A percentile compares a stretch with the other conserved stretches of the same genome.
Evolutionary conservation across 1,140 invertebrate genomes (phyloP).

Genomic region (Nylanderia fulva): DNA sequence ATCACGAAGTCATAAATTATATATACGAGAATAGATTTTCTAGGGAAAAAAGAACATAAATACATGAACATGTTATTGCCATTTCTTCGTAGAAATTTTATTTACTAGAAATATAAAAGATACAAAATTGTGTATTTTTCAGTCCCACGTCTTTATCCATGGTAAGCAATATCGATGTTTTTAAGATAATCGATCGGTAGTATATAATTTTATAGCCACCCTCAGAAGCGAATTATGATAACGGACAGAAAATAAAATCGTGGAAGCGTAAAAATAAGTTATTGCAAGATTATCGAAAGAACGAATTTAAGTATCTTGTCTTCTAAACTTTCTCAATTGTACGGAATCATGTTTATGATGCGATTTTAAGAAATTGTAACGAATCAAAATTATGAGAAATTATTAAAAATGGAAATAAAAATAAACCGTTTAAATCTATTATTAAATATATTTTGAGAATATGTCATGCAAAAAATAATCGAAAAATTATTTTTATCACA

Average conservation of each 20-base stretch:
- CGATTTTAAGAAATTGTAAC: neutral
- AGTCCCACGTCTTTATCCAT: neutral
- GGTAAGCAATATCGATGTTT: constrained; percentile 31
- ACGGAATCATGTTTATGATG: neutral
- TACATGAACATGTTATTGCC: neutral
- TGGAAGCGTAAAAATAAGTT: constrained; percentile 26
- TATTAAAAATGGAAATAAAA: neutral
- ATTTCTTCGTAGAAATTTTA: neutral
- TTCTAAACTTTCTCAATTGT: neutral
- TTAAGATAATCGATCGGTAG: constrained; percentile 50
- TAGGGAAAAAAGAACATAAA: neutral
- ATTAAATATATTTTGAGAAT: constrained; percentile 12
- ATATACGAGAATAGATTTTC: constrained; percentile 20
- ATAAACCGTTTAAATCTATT: neutral
- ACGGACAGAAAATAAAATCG: neutral
- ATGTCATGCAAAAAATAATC: neutral
- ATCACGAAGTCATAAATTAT: constrained; percentile 40
- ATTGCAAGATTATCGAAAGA: neutral
- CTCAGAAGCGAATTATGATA: neutral
- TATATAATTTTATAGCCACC: constrained; percentile 39
- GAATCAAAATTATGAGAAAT: neutral
- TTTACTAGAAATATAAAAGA: constrained; percentile 3
- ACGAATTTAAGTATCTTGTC: neutral
- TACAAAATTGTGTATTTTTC: constrained; percentile 49
- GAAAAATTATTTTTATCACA: neutral